These are phyloP conservation scores for Oreortyx pictus DNA, from an alignment of 2,797 vertebrate species.

Conservation along the genomic window DNA sequence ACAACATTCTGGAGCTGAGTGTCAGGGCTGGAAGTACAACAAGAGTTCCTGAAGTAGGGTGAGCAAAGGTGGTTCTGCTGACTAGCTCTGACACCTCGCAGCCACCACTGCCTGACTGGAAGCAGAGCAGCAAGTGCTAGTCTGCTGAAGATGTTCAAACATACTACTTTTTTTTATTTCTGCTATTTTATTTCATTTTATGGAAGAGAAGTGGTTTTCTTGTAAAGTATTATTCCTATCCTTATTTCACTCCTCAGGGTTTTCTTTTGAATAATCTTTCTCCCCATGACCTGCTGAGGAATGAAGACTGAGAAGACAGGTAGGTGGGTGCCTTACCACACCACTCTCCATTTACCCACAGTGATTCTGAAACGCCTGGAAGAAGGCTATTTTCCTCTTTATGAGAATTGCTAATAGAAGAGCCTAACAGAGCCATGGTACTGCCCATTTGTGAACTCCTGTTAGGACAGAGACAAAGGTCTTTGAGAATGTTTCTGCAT, in stretches of 20 bases:
- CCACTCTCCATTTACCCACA: neutral
- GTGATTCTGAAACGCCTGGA: neutral
- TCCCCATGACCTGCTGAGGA: neutral
- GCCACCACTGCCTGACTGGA: neutral
- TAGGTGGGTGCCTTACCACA: neutral
- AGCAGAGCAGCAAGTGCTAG: neutral
- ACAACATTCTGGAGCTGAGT: accelerated
- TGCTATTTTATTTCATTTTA: neutral
- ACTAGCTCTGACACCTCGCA: neutral
- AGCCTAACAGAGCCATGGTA: neutral
- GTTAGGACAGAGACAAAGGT: neutral
- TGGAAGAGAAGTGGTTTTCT: neutral
- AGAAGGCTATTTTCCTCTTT: neutral
- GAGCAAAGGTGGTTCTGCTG: neutral
- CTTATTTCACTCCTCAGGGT: neutral
- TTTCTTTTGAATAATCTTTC: neutral
- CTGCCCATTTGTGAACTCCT: neutral
- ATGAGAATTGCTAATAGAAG: neutral
- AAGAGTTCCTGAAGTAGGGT: neutral
- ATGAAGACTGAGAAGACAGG: neutral
- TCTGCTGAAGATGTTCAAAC: neutral
- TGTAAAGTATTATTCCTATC: neutral
- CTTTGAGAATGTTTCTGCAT: neutral
- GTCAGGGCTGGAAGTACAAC: accelerated
- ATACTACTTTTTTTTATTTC: neutral